phyloP scores from a whole-genome alignment of 2,113 vertebrate species.

The Todiramphus saurophagus region DNA sequence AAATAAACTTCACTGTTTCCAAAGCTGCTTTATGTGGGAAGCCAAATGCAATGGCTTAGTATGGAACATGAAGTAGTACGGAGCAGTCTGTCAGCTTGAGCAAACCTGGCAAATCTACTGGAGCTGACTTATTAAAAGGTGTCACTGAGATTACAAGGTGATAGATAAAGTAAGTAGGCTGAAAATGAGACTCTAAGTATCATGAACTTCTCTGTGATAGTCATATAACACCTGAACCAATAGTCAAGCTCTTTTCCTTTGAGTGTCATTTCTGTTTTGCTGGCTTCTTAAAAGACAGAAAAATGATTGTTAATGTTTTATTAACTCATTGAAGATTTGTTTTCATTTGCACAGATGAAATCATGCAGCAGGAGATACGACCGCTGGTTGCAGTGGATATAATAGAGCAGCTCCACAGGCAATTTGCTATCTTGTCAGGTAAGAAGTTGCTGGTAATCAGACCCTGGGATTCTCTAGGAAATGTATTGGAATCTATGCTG shows the following conservation, averaged over 20 bases:
- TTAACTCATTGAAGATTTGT: constrained; percentile 20
- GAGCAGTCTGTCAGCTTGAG: not conserved
- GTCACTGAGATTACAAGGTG: not conserved
- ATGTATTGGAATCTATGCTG: not conserved
- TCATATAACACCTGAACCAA: not conserved
- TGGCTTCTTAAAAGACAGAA: not conserved
- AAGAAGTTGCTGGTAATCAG: constrained; percentile 28
- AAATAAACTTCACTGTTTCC: not conserved
- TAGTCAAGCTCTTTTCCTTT: not conserved
- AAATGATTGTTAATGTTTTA: not conserved
- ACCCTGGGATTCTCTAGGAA: not conserved
- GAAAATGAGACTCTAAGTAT: not conserved
- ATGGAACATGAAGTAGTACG: not conserved
- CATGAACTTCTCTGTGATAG: not conserved
- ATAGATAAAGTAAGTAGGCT: not conserved
- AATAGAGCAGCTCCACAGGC: constrained; percentile 93
- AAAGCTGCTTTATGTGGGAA: not conserved
- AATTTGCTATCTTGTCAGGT: constrained; percentile 95
- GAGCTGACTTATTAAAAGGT: not conserved
- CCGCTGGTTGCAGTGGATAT: constrained; percentile 92
- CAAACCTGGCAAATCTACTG: not conserved
- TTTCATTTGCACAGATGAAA: constrained; percentile 85
- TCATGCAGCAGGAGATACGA: constrained; percentile 97
- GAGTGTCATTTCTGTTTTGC: not conserved
- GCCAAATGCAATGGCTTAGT: not conserved